A percentile compares a stretch with the other conserved stretches of the same genome.
Conservation (phyloP, 2,888 invertebrate species). For the Brachynemurus nebulosus region DNA sequence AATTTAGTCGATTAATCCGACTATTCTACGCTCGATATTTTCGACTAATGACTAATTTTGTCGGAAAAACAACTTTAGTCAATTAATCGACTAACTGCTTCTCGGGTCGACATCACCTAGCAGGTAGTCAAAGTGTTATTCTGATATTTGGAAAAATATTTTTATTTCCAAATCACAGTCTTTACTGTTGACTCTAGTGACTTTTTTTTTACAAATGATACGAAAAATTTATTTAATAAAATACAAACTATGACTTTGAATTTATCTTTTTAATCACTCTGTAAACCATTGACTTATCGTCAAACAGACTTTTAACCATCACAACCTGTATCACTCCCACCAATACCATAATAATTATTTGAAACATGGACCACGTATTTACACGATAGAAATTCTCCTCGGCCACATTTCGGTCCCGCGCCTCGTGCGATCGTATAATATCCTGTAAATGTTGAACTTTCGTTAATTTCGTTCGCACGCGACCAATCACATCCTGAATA, state of each 20-base stretch:
- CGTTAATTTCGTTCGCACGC: slow-evolving; percentile 44
- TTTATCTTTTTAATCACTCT: slow-evolving; percentile 27
- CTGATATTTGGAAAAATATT: too few species aligned
- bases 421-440: slow-evolving; percentile 56
- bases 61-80: too few species aligned
- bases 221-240: too few species aligned
- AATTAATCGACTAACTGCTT: too few species aligned
- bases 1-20: too few species aligned
- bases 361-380: slow-evolving; percentile 62
- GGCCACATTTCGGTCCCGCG: slow-evolving; percentile 66
- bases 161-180: too few species aligned
- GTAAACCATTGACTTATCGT: slow-evolving; percentile 32
- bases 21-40: too few species aligned
- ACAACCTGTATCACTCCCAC: slow-evolving; percentile 65
- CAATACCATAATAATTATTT: slow-evolving; percentile 54
- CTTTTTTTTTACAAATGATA: too few species aligned
- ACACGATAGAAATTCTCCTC: slow-evolving; percentile 71
- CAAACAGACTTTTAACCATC: slow-evolving; percentile 68
- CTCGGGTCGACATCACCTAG: too few species aligned
- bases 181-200: too few species aligned
- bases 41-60: too few species aligned
- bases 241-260: background rate
- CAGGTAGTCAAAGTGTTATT: too few species aligned
- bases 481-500: slow-evolving; percentile 48
- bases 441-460: slow-evolving; percentile 53